A percentile compares a stretch with the other conserved stretches of the same genome.
Conservation (phyloP, 2,113 vertebrate species). For the Hemiprocne comata region DNA sequence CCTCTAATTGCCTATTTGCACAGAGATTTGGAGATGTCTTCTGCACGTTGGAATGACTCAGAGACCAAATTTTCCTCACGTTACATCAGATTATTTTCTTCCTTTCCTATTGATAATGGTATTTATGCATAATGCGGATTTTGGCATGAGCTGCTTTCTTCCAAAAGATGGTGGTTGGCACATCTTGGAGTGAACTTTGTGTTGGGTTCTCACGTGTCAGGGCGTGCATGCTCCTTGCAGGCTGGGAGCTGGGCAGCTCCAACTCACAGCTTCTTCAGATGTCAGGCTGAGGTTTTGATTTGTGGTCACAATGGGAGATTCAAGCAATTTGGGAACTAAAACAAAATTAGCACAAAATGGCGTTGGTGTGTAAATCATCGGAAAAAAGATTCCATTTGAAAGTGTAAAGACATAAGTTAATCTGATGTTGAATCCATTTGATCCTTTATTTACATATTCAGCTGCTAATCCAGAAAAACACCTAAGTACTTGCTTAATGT, state of each 20-base stretch:
- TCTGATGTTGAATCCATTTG: constrained; percentile 14
- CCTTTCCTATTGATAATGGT: constrained; percentile 39
- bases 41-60: constrained; percentile 5
- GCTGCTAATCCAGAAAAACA: constrained; percentile 48
- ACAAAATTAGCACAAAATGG: background rate
- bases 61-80: constrained; percentile 19
- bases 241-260: background rate
- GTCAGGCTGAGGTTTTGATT: background rate
- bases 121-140: background rate
- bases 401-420: background rate
- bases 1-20: constrained; percentile 58
- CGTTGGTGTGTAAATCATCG: background rate
- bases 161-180: constrained; percentile 25
- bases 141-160: constrained; percentile 18
- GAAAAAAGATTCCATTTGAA: background rate
- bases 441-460: constrained; percentile 46
- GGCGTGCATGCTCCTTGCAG: background rate
- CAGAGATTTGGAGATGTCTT: constrained; percentile 39
- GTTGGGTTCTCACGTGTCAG: constrained; percentile 7
- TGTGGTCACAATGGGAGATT: background rate
- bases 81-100: constrained; percentile 46
- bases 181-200: background rate
- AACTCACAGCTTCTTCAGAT: background rate
- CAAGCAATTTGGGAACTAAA: background rate
- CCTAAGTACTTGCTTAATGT: constrained; percentile 15